Conservation (phyloP, 1,140 invertebrate genomes). For the Plodia interpunctella region DNA sequence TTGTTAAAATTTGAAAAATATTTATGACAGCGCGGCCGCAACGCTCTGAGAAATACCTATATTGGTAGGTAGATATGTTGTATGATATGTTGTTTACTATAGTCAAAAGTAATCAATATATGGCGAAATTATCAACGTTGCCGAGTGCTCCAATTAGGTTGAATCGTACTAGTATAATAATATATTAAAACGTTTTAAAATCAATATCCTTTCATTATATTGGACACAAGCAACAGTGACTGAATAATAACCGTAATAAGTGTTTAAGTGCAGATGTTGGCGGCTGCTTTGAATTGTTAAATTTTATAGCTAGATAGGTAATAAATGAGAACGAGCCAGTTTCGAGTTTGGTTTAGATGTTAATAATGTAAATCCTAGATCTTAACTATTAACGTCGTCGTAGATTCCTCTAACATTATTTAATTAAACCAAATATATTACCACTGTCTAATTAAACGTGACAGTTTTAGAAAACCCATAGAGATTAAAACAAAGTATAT, state of each 20-base stretch:
- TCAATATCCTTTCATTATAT: background rate
- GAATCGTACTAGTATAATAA: no score
- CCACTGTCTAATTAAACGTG: no score
- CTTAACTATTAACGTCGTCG: no score
- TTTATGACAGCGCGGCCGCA: no score
- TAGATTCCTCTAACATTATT: no score
- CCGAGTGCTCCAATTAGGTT: background rate
- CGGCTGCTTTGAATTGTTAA: constrained; percentile 6
- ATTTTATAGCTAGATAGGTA: constrained; percentile 1
- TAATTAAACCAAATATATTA: no score
- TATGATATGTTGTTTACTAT: no score
- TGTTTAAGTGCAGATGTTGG: background rate
- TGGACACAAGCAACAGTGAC: constrained; percentile 1
- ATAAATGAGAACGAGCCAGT: background rate
- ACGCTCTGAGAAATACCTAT: no score
- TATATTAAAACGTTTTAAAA: background rate
- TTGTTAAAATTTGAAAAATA: no score
- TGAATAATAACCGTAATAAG: constrained; percentile 2
- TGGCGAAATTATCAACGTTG: background rate
- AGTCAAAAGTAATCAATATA: no score
- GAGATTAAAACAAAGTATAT: background rate
- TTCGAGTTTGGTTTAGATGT: background rate
- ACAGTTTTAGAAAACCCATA: background rate
- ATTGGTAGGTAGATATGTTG: no score
- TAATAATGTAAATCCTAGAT: background rate